A percentile compares a stretch with the other conserved stretches of the same genome.
These are phyloP conservation scores for Trachymyrmex cornetzi DNA, from an alignment of 1,140 invertebrate genomes.

Conservation along the genomic window DNA sequence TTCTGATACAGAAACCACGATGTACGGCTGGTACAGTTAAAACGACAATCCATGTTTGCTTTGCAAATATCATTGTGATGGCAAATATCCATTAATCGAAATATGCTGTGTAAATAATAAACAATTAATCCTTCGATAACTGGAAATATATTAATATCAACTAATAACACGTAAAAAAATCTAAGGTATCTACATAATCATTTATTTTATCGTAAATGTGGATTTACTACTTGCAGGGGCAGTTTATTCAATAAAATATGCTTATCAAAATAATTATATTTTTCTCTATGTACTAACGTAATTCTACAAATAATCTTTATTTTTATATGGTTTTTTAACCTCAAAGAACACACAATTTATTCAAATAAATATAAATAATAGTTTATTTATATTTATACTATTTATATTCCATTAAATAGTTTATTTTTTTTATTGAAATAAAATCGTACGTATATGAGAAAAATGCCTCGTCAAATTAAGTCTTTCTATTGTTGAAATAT, in stretches of 20 bases:
- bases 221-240: background rate
- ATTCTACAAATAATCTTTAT: background rate
- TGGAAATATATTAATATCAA: constrained; percentile 67
- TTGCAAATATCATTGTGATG: constrained; percentile 66
- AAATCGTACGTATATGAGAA: background rate
- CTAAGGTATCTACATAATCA: constrained; percentile 5
- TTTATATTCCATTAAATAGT: too few relatives aligned
- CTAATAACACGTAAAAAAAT: background rate
- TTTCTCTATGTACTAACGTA: background rate
- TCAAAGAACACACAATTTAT: background rate
- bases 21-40: constrained; percentile 46
- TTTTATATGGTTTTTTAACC: background rate
- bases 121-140: constrained; percentile 59
- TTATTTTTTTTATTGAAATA: background rate
- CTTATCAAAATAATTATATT: background rate
- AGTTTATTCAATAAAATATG: background rate
- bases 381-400: too few relatives aligned
- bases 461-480: background rate
- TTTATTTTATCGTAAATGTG: background rate
- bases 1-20: constrained; percentile 28
- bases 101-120: constrained; percentile 65
- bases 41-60: constrained; percentile 71
- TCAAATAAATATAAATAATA: constrained; percentile 2
- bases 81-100: constrained; percentile 76
- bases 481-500: background rate